Base-by-base conservation (phyloP, 1,140 invertebrate genomes). In the Lutraria rhynchaena region DNA sequence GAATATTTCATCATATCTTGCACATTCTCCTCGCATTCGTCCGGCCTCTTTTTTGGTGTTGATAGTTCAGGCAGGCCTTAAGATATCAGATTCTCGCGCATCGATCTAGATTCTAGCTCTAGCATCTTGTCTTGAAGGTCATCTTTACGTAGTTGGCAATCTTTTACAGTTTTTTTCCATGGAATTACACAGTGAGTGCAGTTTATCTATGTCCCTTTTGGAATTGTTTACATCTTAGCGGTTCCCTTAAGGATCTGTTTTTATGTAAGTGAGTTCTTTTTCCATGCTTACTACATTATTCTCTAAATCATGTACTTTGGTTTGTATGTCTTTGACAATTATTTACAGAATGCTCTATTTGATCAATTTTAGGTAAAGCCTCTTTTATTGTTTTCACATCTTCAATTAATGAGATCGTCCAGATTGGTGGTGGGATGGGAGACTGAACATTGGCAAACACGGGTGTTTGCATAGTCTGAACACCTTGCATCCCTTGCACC, bases 31-130 rank as follows among this genome's bases (percentile, higher is more conserved):
- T 53, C 67, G 31, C 67, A 70, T 31, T 70, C 7, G 4, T 70
- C 67, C 15, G 15, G 27, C 4, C 51, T 22, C 5, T 55, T 55
- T n/a, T 55, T 55, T 27, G 24, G 24, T 5, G 13, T 60, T 7
- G 24, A 13, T 60, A 13, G 57, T 60, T 70, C 67, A 51, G 41
- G 22, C 27, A 70, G 9, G 15, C 67, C 67, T 29, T 51, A 70
- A 22, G 53, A 70, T 27, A 70, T 29, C 44, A 70, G 67, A 27
- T 70, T 70, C 24, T 70, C 41, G 9, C 67, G 41, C 46, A 70
- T 70, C 29, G 41, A 51, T n/a, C 41, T 15, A 3, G 17, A 51
- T 70, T 44, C 67, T 35, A 31, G 24, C 5, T 70, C 67, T 5
- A 70, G 51, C 51, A 55, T 55, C 51, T 55, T 55, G 51, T 55